Base-by-base conservation (phyloP, 1,140 invertebrate genomes). In the Nephila pilipes region DNA sequence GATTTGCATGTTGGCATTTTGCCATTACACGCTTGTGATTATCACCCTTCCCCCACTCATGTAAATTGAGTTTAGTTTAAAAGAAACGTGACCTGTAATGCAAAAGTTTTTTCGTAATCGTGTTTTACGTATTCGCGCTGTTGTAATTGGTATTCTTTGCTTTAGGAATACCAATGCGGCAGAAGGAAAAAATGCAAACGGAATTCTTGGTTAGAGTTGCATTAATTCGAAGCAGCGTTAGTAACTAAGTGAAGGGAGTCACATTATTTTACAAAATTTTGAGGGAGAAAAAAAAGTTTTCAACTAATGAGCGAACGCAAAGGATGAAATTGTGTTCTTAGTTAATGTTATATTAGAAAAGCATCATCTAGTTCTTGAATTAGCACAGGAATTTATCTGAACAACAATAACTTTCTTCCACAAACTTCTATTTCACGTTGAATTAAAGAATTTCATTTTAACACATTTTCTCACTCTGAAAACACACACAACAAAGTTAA, bases 31-130 rank as follows among this genome's bases (percentile, higher is more conserved):
- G 85, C 57, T 87, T 87, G 85, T 87, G 85, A 87, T 87, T 63
- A 87, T 58, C 85, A 63, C 85, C 85, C 85, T 63, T 54, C 36
- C 18, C 20, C 6, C 85, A 58, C 22, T 60, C 85, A 12, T 60
- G 58, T 65, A 87, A 87, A 87, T 87, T 87, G 85, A 87, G 85
- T 87, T 87, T 60, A 87, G 85, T 87, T 87, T 87, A 65, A 87
- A 63, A 87, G 85, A 87, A 87, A 87, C 85, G 85, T 65, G 85
- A 65, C 85, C 36, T 29, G 57, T 38, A 83, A 87, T 38, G 85
- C 20, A 87, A 87, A 87, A 60, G 55, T 58, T 87, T 87, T 87
- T 87, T 87, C 58, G 85, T 87, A 87, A 87, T 87, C 85, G 54
- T 87, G 85, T 58, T 87, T 63, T 87, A 87, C 85, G 85, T 65